phyloP scores from a whole-genome alignment of 2,113 vertebrate genomes.

The Furnarius figulus region DNA sequence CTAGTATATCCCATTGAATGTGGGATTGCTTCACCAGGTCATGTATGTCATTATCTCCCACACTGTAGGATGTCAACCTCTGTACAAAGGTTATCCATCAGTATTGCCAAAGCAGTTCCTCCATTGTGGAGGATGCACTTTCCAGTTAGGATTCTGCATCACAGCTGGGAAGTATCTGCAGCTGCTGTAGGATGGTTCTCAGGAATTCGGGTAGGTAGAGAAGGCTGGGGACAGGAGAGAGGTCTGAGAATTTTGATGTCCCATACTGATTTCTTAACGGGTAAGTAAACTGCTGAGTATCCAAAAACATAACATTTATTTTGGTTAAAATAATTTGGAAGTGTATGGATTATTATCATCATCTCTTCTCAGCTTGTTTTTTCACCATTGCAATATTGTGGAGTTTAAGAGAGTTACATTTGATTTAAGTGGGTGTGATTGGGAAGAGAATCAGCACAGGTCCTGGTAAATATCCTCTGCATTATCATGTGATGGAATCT shows the following conservation, averaged over 20 bases:
- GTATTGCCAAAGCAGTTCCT: not conserved
- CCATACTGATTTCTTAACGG: not conserved
- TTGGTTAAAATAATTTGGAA: not conserved
- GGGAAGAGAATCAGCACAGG: not conserved
- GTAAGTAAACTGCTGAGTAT: not conserved
- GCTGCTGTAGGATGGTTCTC: not conserved
- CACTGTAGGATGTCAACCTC: not conserved
- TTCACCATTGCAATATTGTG: not conserved
- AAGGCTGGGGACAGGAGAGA: not conserved
- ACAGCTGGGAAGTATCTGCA: not conserved
- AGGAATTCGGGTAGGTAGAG: not conserved
- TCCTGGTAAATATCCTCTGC: not conserved
- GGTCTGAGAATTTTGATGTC: not conserved
- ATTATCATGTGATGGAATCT: not conserved
- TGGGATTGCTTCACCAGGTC: not conserved
- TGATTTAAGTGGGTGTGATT: not conserved
- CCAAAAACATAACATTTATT: not conserved
- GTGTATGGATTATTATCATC: not conserved
- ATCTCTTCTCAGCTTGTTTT: not conserved
- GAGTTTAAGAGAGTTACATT: not conserved
- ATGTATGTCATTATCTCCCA: accelerated
- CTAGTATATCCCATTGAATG: not conserved
- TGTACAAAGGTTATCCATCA: not conserved
- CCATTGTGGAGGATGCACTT: accelerated
- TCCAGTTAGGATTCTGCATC: not conserved